Percentiles rank a stretch among this genome's conserved stretches.
Conservation (phyloP, 2,888 invertebrate species). For the Drosophila tripunctata region DNA sequence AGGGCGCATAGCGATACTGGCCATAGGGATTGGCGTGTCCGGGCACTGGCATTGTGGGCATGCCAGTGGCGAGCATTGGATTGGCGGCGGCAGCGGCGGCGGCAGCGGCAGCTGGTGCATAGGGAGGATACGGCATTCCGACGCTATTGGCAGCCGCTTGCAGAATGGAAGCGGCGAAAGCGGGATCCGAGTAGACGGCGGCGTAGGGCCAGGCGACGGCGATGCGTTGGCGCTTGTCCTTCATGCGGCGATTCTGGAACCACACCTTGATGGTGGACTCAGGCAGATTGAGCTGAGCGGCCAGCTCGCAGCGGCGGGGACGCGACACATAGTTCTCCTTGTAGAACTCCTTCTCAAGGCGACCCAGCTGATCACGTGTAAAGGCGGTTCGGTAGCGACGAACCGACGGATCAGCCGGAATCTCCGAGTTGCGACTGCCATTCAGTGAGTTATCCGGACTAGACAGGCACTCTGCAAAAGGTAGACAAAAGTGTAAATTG, state of each 20-base stretch:
- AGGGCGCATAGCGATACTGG: conserved; percentile 85
- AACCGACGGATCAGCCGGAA: conserved; percentile 87
- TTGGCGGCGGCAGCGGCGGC: conserved; percentile 81
- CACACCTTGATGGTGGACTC: conserved; percentile 99
- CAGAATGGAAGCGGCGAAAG: conserved; percentile 95
- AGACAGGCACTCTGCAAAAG: conserved; percentile 84
- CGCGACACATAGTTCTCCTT: conserved; percentile 99
- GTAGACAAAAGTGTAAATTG: background rate
- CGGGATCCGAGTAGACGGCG: conserved; percentile 96
- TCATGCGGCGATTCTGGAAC: conserved; percentile 88
- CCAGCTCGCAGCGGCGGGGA: conserved; percentile 96
- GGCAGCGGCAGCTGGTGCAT: conserved; percentile 83
- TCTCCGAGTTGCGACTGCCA: conserved; percentile 81
- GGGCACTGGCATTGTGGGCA: conserved; percentile 86
- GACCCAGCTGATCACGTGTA: conserved; percentile 95
- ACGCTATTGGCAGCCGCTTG: conserved; percentile 94
- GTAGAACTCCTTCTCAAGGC: conserved; percentile 97
- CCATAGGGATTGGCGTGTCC: conserved; percentile 78
- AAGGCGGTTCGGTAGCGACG: conserved; percentile 98
- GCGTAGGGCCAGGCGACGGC: conserved; percentile 98
- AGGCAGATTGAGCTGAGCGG: conserved; percentile 95
- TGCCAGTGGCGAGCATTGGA: conserved; percentile 84
- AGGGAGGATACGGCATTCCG: conserved; percentile 87
- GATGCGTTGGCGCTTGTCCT: conserved; percentile 97
- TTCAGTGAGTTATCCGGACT: conserved; percentile 84